These are phyloP conservation scores for Enteromius radiatus DNA, from an alignment of 2,797 vertebrate genomes.

Conservation along the genomic window DNA sequence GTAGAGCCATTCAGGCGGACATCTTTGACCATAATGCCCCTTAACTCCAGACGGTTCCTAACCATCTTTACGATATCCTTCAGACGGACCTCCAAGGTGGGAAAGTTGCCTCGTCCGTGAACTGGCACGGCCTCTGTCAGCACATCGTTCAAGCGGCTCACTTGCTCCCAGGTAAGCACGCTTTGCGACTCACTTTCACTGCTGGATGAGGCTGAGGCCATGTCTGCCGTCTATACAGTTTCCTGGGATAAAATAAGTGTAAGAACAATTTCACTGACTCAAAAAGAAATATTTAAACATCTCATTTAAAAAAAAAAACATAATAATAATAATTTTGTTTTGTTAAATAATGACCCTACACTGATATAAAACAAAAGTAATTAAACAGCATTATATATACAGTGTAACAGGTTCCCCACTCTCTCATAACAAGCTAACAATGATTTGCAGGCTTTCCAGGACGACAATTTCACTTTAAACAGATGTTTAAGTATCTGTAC, in stretches of 20 bases:
- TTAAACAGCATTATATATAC: neutral
- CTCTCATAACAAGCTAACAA: neutral
- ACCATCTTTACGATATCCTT: conserved; percentile 93
- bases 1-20: conserved; percentile 94
- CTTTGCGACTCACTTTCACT: conserved; percentile 77
- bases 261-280: conserved; percentile 25
- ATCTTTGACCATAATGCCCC: conserved; percentile 86
- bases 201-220: conserved; percentile 74
- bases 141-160: conserved; percentile 89
- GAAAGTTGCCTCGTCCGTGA: conserved; percentile 95
- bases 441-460: conserved; percentile 51
- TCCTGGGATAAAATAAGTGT: conserved; percentile 41
- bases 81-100: conserved; percentile 90
- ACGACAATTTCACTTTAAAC: conserved; percentile 42
- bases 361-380: neutral
- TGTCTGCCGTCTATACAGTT: conserved; percentile 56
- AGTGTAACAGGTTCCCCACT: neutral
- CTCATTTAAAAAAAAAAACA: too few relatives aligned
- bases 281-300: neutral
- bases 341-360: neutral
- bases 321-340: too few relatives aligned
- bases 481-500: conserved; percentile 7
- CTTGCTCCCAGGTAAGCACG: conserved; percentile 93
- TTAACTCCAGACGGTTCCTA: conserved; percentile 82
- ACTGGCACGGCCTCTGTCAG: conserved; percentile 90